Evolutionary conservation across 2,888 invertebrate species (phyloP).

Genomic region (Mimas tiliae): DNA sequence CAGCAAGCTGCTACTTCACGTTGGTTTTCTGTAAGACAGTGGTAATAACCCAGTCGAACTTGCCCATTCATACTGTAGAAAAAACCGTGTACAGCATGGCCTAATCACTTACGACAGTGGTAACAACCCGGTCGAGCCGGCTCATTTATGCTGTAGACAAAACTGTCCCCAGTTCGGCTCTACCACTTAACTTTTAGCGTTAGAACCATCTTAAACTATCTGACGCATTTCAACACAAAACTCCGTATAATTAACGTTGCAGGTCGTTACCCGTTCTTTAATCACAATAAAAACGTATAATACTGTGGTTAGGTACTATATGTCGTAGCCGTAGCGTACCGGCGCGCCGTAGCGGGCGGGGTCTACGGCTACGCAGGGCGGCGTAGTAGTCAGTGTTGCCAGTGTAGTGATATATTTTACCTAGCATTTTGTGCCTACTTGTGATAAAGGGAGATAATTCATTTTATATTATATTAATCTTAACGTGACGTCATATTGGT

Average conservation of each 20-base stretch:
- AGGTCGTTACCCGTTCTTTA: conserved; percentile 30
- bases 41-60: too few species aligned
- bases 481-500: too few species aligned
- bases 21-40: too few species aligned
- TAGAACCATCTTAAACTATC: not conserved
- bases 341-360: conserved; percentile 62
- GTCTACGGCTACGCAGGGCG: conserved; percentile 69
- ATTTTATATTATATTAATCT: too few species aligned
- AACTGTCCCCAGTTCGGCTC: too few species aligned
- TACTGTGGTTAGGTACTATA: not conserved
- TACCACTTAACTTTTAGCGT: not conserved
- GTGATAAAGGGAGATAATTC: too few species aligned
- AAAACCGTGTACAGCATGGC: too few species aligned
- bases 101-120: too few species aligned
- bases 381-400: conserved; percentile 60
- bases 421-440: not conserved
- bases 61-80: too few species aligned
- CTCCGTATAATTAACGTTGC: conserved; percentile 34
- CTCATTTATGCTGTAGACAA: too few species aligned
- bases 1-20: too few species aligned
- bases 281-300: conserved; percentile 32
- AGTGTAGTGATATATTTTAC: conserved; percentile 36
- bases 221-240: conserved; percentile 14
- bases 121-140: too few species aligned
- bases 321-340: conserved; percentile 18